These are phyloP conservation scores for Orthonychiurus folsomi DNA, from an alignment of 2,888 invertebrate species.

Conservation along the genomic window DNA sequence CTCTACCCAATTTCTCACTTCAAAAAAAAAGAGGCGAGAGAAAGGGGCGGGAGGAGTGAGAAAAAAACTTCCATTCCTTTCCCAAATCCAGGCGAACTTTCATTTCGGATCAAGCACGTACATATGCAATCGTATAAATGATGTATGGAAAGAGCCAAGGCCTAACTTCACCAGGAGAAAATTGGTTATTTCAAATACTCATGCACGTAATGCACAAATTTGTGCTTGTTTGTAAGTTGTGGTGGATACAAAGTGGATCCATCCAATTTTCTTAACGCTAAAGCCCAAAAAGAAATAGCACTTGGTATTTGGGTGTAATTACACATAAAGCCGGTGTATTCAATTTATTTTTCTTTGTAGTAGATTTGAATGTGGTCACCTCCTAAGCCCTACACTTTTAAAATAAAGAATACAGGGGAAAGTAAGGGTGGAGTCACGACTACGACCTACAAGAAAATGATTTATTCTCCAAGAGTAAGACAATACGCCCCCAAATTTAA, in stretches of 20 bases:
- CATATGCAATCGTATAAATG: slow-evolving; percentile 1
- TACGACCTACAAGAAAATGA: not conserved
- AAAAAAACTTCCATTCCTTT: not conserved
- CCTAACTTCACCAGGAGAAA: not conserved
- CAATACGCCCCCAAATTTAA: not conserved
- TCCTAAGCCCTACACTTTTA: too few species aligned
- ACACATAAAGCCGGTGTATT: too few species aligned
- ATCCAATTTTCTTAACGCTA: not conserved
- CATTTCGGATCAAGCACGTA: not conserved
- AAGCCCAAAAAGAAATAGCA: too few species aligned
- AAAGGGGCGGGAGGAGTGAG: too few species aligned
- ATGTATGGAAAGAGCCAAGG: not conserved
- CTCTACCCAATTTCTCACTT: not conserved
- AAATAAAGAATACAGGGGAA: not conserved
- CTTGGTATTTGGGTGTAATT: too few species aligned
- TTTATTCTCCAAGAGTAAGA: not conserved
- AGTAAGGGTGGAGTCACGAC: not conserved
- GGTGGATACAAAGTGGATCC: too few species aligned
- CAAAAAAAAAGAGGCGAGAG: too few species aligned
- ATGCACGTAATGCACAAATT: not conserved
- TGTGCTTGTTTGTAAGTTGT: not conserved
- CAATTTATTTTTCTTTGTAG: too few species aligned
- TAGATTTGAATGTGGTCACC: too few species aligned
- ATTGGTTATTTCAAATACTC: not conserved
- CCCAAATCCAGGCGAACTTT: not conserved